Evolutionary conservation across 1,140 invertebrate species (phyloP), one percentile per base, ranked within the genome.

Genomic region (Euglossa dilemma): DNA sequence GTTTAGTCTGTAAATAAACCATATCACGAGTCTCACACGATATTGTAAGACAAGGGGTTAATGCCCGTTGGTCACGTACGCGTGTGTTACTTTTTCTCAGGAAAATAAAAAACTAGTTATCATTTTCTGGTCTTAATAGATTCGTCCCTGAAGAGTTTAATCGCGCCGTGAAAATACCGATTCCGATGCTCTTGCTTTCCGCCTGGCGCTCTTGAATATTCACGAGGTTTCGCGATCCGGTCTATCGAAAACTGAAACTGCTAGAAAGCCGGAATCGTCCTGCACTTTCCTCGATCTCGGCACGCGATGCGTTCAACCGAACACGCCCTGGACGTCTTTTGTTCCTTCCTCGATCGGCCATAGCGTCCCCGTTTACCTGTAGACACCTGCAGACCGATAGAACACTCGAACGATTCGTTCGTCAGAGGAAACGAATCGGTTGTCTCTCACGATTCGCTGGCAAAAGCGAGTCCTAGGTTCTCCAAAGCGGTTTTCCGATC

Each of bases 261-360:
- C 45, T 80, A 81, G 71, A 81, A 81, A 81, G 79, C 52, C 71
- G 70, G 79, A 73, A 74, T 80, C 66, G 6, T 70, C 52, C n/a
- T 45, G n/a, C 36, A 74, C 79, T 80, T 80, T 80, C 79, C 45
- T 79, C 25, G 9, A 69, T 64, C 59, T n/a, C 25, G 36, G 36
- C 47, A 14, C n/a, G 56, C 36, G 56, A 77, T 72, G 67, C 67
- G 54, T 80, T 72, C 56, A 47, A 43, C 3, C 28, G 57, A 73
- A 63, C 59, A 47, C 18, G 14, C 6, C 20, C 9, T 36, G 9
- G 20, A 28, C 25, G 18, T n/a, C 14, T 28, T n/a, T 3, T 12
- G 67, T 70, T 73, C 7, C 57, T 72, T 73, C 64, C 57, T 64
- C 16, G 57, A 43, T 52, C 47, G 25, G 4, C 23, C n/a, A 12